phyloP scores from a whole-genome alignment of 2,888 invertebrate genomes.

The Agrenia bidenticulata region DNA sequence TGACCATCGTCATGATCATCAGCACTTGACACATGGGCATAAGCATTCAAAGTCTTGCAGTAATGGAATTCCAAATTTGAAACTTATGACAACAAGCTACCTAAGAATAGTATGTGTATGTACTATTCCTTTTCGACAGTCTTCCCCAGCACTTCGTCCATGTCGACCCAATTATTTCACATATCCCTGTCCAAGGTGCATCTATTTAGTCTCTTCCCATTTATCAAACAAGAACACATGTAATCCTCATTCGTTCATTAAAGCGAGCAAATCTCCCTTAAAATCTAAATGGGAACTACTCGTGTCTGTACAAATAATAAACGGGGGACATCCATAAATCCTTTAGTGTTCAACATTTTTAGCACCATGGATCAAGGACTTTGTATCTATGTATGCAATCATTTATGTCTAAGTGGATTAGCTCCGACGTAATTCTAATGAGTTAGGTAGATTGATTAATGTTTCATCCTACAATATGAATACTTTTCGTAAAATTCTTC shows the following conservation, averaged over 20 bases:
- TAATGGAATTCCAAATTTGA: slow-evolving; percentile 5
- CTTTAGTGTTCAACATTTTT: no score
- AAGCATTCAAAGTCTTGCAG: not conserved
- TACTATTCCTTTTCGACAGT: no score
- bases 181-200: slow-evolving; percentile 5
- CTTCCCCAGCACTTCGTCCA: no score
- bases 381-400: no score
- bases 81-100: not conserved
- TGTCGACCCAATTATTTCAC: slow-evolving; percentile 5
- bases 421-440: no score
- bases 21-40: slow-evolving; percentile 6
- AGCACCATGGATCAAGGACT: no score
- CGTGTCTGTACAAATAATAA: not conserved
- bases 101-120: no score
- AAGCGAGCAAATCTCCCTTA: not conserved
- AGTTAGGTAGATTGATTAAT: no score
- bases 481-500: no score
- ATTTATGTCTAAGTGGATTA: no score
- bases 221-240: slow-evolving; percentile 3
- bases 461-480: no score
- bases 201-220: slow-evolving; percentile 4
- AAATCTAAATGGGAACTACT: not conserved
- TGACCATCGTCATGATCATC: slow-evolving; percentile 8
- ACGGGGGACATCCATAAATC: no score
- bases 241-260: not conserved